phyloP scores from a whole-genome alignment of 2,113 vertebrate species.

The Urocolius indicus region DNA sequence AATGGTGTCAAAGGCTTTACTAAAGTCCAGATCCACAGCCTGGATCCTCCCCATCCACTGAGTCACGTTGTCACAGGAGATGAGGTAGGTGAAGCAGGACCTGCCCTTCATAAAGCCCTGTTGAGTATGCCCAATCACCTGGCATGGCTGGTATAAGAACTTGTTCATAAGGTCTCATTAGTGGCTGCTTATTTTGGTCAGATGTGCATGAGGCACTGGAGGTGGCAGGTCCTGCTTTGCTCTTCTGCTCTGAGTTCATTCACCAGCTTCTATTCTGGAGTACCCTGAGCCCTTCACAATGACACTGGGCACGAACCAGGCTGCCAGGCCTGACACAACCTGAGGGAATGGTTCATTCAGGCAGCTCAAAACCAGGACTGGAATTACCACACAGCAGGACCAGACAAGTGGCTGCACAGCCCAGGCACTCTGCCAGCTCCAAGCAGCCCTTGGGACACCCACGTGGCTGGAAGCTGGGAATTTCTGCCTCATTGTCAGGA shows the following conservation, averaged over 20 bases:
- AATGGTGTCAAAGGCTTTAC: neutral
- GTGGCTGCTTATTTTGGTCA: neutral
- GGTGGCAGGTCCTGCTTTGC: neutral
- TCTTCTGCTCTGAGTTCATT: neutral
- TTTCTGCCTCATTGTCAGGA: neutral
- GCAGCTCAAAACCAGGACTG: neutral
- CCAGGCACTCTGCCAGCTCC: neutral
- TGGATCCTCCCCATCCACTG: neutral
- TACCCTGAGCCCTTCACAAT: neutral
- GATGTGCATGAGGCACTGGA: fast-evolving
- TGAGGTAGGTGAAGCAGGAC: neutral
- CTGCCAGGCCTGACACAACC: neutral
- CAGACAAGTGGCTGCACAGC: fast-evolving
- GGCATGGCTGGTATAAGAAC: neutral
- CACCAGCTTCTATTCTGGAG: neutral
- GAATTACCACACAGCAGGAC: neutral
- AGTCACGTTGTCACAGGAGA: neutral
- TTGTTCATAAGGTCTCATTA: neutral
- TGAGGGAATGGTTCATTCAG: neutral
- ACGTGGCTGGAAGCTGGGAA: fast-evolving
- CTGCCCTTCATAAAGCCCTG: neutral
- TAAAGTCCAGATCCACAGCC: neutral
- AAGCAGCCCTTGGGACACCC: neutral
- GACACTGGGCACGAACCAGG: neutral
- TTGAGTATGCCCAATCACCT: no score